Percentiles rank a stretch among this genome's conserved stretches.
Evolutionary conservation across 2,888 invertebrate species (phyloP).

Genomic region (Mamestra brassicae): DNA sequence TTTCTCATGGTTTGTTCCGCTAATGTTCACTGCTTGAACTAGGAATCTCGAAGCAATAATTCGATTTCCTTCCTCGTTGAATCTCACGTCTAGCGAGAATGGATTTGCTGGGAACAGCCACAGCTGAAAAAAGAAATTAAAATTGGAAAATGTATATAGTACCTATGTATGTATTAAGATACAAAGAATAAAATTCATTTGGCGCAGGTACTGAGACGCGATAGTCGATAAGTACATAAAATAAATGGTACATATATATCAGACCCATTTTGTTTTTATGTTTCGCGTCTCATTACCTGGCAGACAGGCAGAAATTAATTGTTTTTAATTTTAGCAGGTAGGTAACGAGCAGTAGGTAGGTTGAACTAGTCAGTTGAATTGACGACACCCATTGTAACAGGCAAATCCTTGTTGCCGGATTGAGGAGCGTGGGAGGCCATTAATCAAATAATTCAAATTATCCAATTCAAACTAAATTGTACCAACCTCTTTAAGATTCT

Average conservation of each 20-base stretch:
- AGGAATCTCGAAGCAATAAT: conserved; percentile 96
- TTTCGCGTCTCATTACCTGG: too few relatives aligned
- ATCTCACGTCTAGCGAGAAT: conserved; percentile 96
- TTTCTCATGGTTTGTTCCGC: conserved; percentile 97
- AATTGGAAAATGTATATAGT: background rate
- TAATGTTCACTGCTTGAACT: conserved; percentile 97
- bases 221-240: too few relatives aligned
- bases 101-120: conserved; percentile 95
- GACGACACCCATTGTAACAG: background rate
- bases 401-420: conserved; percentile 7
- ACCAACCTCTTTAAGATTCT: conserved; percentile 93
- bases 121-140: conserved; percentile 85
- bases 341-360: background rate
- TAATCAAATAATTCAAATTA: conserved; percentile 22
- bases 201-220: too few relatives aligned
- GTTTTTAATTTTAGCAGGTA: background rate
- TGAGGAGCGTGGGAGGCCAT: conserved; percentile 23
- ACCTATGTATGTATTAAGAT: too few relatives aligned
- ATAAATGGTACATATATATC: too few relatives aligned
- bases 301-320: too few relatives aligned
- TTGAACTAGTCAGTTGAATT: background rate
- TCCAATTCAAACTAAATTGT: conserved; percentile 21
- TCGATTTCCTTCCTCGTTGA: conserved; percentile 93
- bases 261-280: too few relatives aligned
- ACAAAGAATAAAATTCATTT: too few relatives aligned